Evolutionary conservation across 2,113 vertebrate genomes (phyloP).

Genomic region (Phycodurus eques): DNA sequence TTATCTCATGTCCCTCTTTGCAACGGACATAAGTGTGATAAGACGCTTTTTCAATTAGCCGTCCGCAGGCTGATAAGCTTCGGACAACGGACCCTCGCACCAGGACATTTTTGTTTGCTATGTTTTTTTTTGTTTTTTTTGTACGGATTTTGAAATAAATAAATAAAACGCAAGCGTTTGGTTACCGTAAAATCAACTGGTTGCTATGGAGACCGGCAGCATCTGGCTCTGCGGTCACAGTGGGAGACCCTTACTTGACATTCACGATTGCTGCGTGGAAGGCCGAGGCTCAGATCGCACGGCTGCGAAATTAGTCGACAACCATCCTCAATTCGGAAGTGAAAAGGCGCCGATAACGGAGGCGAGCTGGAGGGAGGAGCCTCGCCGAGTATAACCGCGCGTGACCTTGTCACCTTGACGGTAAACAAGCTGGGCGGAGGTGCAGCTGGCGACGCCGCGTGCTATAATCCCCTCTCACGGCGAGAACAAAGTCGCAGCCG

Average conservation of each 20-base stretch:
- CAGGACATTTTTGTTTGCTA: neutral
- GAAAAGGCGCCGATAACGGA: neutral
- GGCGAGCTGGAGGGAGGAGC: neutral
- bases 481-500: slow-evolving; percentile 13
- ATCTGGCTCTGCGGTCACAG: neutral
- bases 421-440: slow-evolving; percentile 33
- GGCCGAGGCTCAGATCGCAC: neutral
- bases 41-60: neutral
- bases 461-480: neutral
- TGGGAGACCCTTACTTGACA: neutral
- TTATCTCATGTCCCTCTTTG: slow-evolving; percentile 5
- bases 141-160: too few relatives aligned
- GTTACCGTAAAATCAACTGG: neutral
- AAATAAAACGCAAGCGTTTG: neutral
- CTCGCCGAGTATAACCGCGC: slow-evolving; percentile 11
- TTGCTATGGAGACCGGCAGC: neutral
- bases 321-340: neutral
- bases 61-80: neutral
- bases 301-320: neutral
- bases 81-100: neutral
- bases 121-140: neutral
- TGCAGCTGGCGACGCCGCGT: slow-evolving; percentile 17
- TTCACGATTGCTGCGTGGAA: neutral
- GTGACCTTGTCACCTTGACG: slow-evolving; percentile 33
- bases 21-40: slow-evolving; percentile 6